A percentile compares a stretch with the other conserved stretches of the same genome.
These are phyloP conservation scores for Nemotelus nigrinus DNA, from an alignment of 2,888 invertebrate genomes.

Conservation along the genomic window DNA sequence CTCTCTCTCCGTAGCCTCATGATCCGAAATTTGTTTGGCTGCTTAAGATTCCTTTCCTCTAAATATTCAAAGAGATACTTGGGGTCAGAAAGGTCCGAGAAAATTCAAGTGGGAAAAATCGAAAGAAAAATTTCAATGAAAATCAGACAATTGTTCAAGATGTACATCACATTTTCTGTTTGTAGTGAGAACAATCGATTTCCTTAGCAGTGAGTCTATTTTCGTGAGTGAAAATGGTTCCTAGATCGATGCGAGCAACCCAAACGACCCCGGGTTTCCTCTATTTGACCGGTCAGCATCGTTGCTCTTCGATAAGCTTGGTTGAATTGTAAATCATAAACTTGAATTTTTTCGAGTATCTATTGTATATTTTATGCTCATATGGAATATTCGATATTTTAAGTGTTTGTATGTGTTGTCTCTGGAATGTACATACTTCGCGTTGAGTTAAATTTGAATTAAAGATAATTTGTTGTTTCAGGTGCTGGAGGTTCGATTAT, in stretches of 20 bases:
- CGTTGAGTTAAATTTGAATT: constrained; percentile 28
- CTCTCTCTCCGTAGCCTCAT: too few relatives aligned
- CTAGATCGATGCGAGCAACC: background rate
- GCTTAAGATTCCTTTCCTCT: constrained; percentile 33
- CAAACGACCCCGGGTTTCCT: background rate
- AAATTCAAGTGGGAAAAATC: constrained; percentile 19
- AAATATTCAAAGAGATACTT: constrained; percentile 24
- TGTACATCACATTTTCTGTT: constrained; percentile 7
- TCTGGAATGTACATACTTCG: constrained; percentile 23
- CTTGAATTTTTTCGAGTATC: background rate
- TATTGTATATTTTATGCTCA: constrained; percentile 11
- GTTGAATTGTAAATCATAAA: constrained; percentile 9
- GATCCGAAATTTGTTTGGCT: constrained; percentile 6
- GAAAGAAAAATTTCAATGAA: constrained; percentile 17
- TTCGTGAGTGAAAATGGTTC: background rate
- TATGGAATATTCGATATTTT: constrained; percentile 26
- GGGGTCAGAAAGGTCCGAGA: background rate
- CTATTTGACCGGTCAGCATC: background rate
- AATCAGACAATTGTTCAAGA: background rate
- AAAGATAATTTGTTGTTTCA: background rate
- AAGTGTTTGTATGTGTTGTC: constrained; percentile 37
- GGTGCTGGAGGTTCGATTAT: too few relatives aligned
- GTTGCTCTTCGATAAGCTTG: background rate
- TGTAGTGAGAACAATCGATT: constrained; percentile 36
- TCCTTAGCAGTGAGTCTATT: constrained; percentile 31